Conservation (phyloP, 2,797 vertebrate genomes). For the Adrianichthys oophorus region DNA sequence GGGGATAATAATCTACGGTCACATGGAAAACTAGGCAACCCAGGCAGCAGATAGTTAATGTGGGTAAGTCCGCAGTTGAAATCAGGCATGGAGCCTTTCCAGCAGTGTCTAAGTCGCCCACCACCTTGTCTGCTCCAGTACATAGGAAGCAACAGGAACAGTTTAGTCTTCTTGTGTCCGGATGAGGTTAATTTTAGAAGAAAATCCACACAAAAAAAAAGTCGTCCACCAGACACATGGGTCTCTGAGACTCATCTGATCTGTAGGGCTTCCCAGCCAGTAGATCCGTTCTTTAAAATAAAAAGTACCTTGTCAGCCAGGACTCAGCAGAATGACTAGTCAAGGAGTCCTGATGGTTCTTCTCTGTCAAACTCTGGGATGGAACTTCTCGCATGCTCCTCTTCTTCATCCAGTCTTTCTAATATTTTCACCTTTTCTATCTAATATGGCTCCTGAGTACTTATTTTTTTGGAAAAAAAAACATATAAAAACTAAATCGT, state of each 20-base stretch:
- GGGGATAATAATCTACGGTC: slow-evolving; percentile 66
- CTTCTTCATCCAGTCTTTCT: slow-evolving; percentile 21
- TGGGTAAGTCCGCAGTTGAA: slow-evolving; percentile 49
- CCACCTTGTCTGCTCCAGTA: slow-evolving; percentile 28
- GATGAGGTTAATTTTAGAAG: slow-evolving; percentile 42
- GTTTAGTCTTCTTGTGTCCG: slow-evolving; percentile 48
- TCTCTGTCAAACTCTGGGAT: slow-evolving; percentile 54
- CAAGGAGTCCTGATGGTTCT: slow-evolving; percentile 41
- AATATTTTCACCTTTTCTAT: slow-evolving; percentile 49
- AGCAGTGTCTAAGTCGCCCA: slow-evolving; percentile 6
- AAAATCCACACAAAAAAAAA: background rate
- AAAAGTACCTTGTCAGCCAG: slow-evolving; percentile 10
- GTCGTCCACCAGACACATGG: slow-evolving; percentile 34
- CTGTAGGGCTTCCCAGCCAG: slow-evolving; percentile 17
- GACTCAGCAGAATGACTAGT: slow-evolving; percentile 33
- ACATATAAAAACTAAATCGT: slow-evolving; percentile 68
- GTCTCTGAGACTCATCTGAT: slow-evolving; percentile 40
- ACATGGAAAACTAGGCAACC: slow-evolving; percentile 75
- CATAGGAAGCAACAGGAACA: slow-evolving; percentile 47
- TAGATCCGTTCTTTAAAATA: slow-evolving; percentile 38
- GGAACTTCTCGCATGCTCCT: slow-evolving; percentile 47
- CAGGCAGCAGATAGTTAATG: slow-evolving; percentile 64
- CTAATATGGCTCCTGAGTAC: slow-evolving; percentile 82
- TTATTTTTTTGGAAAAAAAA: slow-evolving; percentile 57
- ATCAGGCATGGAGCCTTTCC: slow-evolving; percentile 39